Conservation (phyloP, 2,888 invertebrate species). For the Andricus curvator region DNA sequence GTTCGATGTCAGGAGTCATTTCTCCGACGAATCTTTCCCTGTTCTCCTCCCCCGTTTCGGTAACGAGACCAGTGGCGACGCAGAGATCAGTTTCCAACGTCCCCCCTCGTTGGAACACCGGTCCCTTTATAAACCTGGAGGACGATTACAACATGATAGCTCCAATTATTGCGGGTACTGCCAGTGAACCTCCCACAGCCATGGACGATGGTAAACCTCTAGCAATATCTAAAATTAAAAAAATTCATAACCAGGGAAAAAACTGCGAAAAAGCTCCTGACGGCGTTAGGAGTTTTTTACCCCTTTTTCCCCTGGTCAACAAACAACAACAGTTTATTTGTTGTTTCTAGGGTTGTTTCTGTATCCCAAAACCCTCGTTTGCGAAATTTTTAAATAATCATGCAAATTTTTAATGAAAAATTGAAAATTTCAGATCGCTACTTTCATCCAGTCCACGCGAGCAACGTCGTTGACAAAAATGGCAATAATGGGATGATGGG, state of each 20-base stretch:
- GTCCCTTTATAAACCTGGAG: slow-evolving; percentile 92
- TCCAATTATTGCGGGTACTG: slow-evolving; percentile 82
- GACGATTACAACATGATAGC: slow-evolving; percentile 98
- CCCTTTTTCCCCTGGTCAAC: no score
- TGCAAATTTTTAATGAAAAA: background rate
- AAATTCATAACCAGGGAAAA: no score
- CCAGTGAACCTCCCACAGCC: slow-evolving; percentile 72
- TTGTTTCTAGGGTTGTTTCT: no score
- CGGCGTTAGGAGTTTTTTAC: no score
- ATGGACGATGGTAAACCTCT: slow-evolving; percentile 74
- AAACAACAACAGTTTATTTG: no score
- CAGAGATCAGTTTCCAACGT: slow-evolving; percentile 80
- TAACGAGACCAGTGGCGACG: slow-evolving; percentile 86
- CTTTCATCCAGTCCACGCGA: slow-evolving; percentile 81
- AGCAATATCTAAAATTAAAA: background rate
- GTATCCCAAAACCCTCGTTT: no score
- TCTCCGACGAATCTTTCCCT: slow-evolving; percentile 93
- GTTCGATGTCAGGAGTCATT: slow-evolving; percentile 92
- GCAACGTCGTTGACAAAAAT: slow-evolving; percentile 79
- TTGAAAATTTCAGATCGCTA: slow-evolving; percentile 71
- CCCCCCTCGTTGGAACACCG: slow-evolving; percentile 89
- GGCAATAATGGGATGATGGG: slow-evolving; percentile 73
- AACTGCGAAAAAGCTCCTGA: no score
- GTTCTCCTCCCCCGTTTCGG: slow-evolving; percentile 85
- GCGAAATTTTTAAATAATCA: no score